These are phyloP conservation scores for Drosophila vallismaia DNA, from an alignment of 2,888 invertebrate genomes.

Conservation along the genomic window DNA sequence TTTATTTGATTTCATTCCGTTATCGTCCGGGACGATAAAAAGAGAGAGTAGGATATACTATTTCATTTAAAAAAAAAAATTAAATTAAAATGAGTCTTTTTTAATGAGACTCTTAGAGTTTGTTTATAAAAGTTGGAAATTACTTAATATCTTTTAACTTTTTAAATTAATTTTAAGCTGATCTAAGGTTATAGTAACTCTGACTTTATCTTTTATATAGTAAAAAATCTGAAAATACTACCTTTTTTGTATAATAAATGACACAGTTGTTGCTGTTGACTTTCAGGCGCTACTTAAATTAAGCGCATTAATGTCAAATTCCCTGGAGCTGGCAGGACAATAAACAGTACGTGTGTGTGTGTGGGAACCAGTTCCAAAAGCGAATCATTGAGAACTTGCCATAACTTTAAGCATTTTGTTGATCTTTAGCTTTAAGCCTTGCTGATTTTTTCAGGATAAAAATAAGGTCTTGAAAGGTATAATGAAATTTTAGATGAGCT, in stretches of 20 bases:
- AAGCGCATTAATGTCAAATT: constrained; percentile 77
- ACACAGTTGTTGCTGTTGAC: constrained; percentile 46
- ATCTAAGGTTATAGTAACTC: too few species aligned
- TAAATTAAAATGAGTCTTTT: too few species aligned
- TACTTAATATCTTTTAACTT: too few species aligned
- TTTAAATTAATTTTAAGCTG: too few species aligned
- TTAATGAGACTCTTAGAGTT: too few species aligned
- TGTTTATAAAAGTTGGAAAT: too few species aligned
- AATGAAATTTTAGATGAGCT: background rate
- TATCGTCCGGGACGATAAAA: background rate
- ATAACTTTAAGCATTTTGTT: constrained; percentile 73
- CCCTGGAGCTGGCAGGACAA: constrained; percentile 58
- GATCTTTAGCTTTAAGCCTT: constrained; percentile 65
- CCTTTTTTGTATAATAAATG: too few species aligned
- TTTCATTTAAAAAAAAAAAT: too few species aligned
- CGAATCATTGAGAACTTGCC: constrained; percentile 45
- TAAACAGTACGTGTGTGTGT: constrained; percentile 21
- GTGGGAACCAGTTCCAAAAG: constrained; percentile 22
- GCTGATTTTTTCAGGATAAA: constrained; percentile 8
- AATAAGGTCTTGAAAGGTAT: background rate
- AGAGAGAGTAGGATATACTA: too few species aligned
- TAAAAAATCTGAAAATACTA: too few species aligned
- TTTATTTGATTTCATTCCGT: background rate
- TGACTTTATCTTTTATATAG: too few species aligned
- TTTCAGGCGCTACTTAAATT: constrained; percentile 71